These are phyloP conservation scores for Vespertilio murinus DNA, from an alignment of 2,797 vertebrate species.

Conservation along the genomic window DNA sequence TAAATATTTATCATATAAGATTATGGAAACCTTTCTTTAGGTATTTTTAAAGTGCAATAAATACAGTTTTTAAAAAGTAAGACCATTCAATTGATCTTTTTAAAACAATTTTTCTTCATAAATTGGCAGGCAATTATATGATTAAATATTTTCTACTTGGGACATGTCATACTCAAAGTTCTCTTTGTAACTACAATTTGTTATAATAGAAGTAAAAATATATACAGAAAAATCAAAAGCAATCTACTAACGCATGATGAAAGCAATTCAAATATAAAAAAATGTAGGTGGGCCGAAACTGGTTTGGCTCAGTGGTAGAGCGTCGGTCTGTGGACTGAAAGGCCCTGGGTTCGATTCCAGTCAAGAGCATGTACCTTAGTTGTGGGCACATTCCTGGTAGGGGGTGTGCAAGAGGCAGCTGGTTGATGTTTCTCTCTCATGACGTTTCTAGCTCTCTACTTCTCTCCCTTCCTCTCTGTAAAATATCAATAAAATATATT, in stretches of 20 bases:
- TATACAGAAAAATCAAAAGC: constrained; percentile 12
- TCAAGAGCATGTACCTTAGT: too few species aligned
- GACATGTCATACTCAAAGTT: not conserved
- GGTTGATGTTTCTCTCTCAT: too few species aligned
- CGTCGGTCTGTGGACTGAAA: too few species aligned
- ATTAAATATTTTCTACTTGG: constrained; percentile 28
- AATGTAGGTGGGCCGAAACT: not conserved
- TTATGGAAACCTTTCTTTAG: not conserved
- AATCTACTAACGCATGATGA: not conserved
- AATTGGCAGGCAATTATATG: not conserved
- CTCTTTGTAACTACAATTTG: not conserved
- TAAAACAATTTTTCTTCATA: not conserved
- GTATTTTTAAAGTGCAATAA: not conserved
- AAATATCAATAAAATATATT: too few species aligned
- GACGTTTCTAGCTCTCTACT: too few species aligned
- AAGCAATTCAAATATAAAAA: not conserved
- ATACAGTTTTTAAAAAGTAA: not conserved
- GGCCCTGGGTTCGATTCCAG: too few species aligned
- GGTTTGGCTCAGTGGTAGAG: too few species aligned
- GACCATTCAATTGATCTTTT: not conserved
- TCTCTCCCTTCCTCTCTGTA: too few species aligned
- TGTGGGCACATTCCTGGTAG: too few species aligned
- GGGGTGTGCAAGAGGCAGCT: too few species aligned
- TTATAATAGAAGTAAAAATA: not conserved
- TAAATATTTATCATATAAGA: not conserved